Evolutionary conservation across 2,888 invertebrate genomes (phyloP), one percentile per base, ranked within the genome.

Genomic region (Dryococelus australis): DNA sequence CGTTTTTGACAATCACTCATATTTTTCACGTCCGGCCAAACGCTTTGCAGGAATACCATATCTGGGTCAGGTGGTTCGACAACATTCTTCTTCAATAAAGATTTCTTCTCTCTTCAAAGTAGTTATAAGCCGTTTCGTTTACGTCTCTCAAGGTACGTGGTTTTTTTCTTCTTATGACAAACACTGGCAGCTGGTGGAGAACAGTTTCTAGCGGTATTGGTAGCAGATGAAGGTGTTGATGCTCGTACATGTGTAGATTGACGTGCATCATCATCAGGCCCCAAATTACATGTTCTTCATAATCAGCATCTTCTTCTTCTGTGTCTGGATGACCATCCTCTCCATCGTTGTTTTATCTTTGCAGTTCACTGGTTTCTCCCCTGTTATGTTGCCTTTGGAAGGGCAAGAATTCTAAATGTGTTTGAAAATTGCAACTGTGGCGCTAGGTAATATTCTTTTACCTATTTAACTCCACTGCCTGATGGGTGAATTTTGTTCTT

Each of bases 281-380:
- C 26, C 0, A 43, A 5, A 43, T 27, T 28, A 53, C n/a, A n/a
- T n/a, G n/a, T n/a, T n/a, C 87, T 88, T 84, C 79, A 84, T 35
- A 87, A 86, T 86, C 88, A 28, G 85, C 86, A 87, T 89, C 89
- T 88, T 80, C 88, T 51, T 88, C 24, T 86, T 87, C 86, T 79
- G 83, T 47, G 65, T 89, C 26, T n/a, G 89, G 26, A 83, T 89
- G 47, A 89, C 86, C 84, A 87, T 88, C 35, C 87, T 87, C 87
- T 84, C 89, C 35, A 88, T 79, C 9, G n/a, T 24, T 83, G 85
- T n/a, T 85, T 88, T 35, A 85, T 85, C 47, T 47, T 47, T 47
- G 47, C 47, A 47, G 47, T 47, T 16, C 10, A 16, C 47, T 47
- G 8, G 8, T 47, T 47, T 47, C 12, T 6, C 8, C 4, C 16